Evolutionary conservation across 2,888 invertebrate genomes (phyloP).

Genomic region (Lasioglossum malachurum): DNA sequence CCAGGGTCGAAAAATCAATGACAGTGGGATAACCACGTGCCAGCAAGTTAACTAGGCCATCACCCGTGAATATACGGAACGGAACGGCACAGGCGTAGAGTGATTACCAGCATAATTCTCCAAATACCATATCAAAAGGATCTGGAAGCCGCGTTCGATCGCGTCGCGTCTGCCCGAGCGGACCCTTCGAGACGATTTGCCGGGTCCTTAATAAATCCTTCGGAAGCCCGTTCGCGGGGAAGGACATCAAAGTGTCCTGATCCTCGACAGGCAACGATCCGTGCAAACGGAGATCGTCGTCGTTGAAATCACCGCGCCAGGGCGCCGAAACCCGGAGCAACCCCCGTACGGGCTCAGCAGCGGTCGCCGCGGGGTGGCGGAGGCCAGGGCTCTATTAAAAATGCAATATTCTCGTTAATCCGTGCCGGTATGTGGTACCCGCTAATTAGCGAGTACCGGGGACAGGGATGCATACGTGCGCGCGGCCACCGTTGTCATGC

Average conservation of each 20-base stretch:
- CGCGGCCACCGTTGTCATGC: conserved; percentile 79
- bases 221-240: conserved; percentile 40
- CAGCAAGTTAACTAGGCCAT: neutral
- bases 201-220: conserved; percentile 58
- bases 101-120: neutral
- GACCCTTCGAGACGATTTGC: conserved; percentile 51
- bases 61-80: neutral
- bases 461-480: conserved; percentile 73
- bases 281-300: conserved; percentile 36
- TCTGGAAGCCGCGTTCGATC: conserved; percentile 30
- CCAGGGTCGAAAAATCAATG: neutral
- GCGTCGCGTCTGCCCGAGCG: conserved; percentile 27
- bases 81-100: neutral
- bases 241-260: conserved; percentile 61
- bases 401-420: conserved; percentile 83
- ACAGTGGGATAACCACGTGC: neutral
- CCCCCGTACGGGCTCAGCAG: conserved; percentile 22
- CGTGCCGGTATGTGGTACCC: conserved; percentile 78
- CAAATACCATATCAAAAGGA: neutral
- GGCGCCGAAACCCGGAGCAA: conserved; percentile 5
- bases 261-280: conserved; percentile 58
- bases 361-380: conserved; percentile 52
- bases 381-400: conserved; percentile 79
- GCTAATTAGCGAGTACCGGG: conserved; percentile 79
- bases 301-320: conserved; percentile 66